Evolutionary conservation across 2,797 vertebrate species (phyloP).

Genomic region (Coranthus polyacanthus): DNA sequence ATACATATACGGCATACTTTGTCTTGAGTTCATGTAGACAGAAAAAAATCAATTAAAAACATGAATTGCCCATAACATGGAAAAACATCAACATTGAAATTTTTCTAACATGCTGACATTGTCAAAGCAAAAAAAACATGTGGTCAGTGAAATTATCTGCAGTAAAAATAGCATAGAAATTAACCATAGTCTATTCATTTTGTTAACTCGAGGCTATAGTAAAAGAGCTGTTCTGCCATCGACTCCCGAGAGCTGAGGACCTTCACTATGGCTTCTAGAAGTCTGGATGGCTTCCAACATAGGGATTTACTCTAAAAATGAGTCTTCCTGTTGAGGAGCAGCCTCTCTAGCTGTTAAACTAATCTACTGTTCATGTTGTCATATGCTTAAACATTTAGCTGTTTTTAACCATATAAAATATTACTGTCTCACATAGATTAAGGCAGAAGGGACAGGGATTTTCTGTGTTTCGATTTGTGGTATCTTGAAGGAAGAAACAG

Average conservation of each 20-base stretch:
- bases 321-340: not conserved
- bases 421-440: not conserved
- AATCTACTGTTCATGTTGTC: conserved; percentile 14
- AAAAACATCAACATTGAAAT: too few relatives aligned
- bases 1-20: too few relatives aligned
- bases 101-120: not conserved
- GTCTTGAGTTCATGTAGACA: too few relatives aligned
- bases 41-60: too few relatives aligned
- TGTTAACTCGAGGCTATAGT: not conserved
- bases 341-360: not conserved
- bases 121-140: not conserved
- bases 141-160: not conserved
- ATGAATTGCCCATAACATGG: too few relatives aligned
- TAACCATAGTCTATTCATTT: not conserved
- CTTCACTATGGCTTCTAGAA: conserved; percentile 13
- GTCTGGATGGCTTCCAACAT: conserved; percentile 9
- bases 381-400: conserved; percentile 8
- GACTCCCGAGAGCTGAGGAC: not conserved
- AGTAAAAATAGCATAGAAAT: conserved; percentile 7
- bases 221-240: conserved; percentile 6
- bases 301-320: conserved; percentile 4
- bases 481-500: not conserved
- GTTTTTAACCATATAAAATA: not conserved
- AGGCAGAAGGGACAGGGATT: not conserved
- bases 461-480: not conserved